Percentiles rank a stretch among this genome's conserved stretches.
Evolutionary conservation across 2,797 vertebrate species (phyloP).

Genomic region (Harpagifer antarcticus): DNA sequence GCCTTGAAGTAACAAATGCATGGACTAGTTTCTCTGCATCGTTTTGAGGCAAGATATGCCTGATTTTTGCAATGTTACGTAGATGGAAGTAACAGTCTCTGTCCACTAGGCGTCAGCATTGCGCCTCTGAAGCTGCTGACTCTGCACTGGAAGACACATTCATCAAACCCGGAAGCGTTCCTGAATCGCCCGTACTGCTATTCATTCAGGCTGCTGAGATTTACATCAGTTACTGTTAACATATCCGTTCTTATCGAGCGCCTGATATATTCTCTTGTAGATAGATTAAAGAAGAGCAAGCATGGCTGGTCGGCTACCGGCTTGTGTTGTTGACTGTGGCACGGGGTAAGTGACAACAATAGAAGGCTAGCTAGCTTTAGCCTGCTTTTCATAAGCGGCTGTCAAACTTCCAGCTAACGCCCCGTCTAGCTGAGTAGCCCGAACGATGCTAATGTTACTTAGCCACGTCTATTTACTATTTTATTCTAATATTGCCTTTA

Average conservation of each 20-base stretch:
- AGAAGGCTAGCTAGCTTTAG: conserved; percentile 62
- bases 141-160: conserved; percentile 46
- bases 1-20: too few species aligned
- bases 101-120: neutral
- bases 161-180: conserved; percentile 73
- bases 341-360: conserved; percentile 80
- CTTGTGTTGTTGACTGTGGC: conserved; percentile 94
- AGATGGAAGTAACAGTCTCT: neutral
- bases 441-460: neutral
- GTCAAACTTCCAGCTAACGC: conserved; percentile 77
- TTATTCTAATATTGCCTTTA: accelerated
- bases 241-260: conserved; percentile 3
- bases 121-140: conserved; percentile 23
- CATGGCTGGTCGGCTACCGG: conserved; percentile 87
- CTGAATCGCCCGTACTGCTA: conserved; percentile 21
- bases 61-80: too few species aligned
- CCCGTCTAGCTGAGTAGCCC: conserved; percentile 40
- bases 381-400: conserved; percentile 44
- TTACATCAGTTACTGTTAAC: neutral
- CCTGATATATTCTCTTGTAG: neutral
- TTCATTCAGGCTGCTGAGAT: conserved; percentile 58
- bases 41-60: too few species aligned
- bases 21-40: too few species aligned
- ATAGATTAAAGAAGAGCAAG: conserved; percentile 34
- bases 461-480: neutral